Evolutionary conservation across 2,888 invertebrate genomes (phyloP), one percentile per base, ranked within the genome.

Genomic region (Luperina nickerlii): DNA sequence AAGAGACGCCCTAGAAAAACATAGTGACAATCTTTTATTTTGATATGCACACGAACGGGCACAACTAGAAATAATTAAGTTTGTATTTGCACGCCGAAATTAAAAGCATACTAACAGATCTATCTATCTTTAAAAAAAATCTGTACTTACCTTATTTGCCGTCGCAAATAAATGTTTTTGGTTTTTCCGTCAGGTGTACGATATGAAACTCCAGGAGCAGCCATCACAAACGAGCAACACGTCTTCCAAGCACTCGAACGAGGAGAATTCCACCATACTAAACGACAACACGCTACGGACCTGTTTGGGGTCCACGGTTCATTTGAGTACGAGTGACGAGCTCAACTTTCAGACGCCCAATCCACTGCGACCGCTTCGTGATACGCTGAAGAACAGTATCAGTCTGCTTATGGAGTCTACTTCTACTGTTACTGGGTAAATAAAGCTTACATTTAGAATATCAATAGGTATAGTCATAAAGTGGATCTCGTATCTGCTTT

Each of bases 311-410:
- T 95, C 96, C 48, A 91, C 89, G 82, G 95, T 96, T 3, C 97
- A 96, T 85, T 84, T 97, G 51, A 96, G 95, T 76, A 94, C 94
- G 0, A 96, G 96, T 74, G 96, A 96, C 62, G 96, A 97, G 84
- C 89, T 96, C 38, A 94, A 94, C 88, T 78, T 96, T 38, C 92
- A 87, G 5, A 96, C 96, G 0, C 76, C 85, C 20, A 96, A 96
- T 85, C 97, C 96, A 0, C 88, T 97, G 69, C 91, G 94, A 7
- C 95, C 96, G 0, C 88, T 97, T 13, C 90, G 97, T n/a, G 97
- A 97, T 48, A 93, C 97, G 0, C 87, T 97, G 72, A 96, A 96
- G 90, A 96, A 97, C 79, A 96, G 96, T 80, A 96, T 97, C 84
- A 96, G 94, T 82, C 85, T 97, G 51, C 91, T 97, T 3, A 96